These are phyloP conservation scores for Epicauta chinensis DNA, from an alignment of 1,140 invertebrate genomes.

Conservation along the genomic window DNA sequence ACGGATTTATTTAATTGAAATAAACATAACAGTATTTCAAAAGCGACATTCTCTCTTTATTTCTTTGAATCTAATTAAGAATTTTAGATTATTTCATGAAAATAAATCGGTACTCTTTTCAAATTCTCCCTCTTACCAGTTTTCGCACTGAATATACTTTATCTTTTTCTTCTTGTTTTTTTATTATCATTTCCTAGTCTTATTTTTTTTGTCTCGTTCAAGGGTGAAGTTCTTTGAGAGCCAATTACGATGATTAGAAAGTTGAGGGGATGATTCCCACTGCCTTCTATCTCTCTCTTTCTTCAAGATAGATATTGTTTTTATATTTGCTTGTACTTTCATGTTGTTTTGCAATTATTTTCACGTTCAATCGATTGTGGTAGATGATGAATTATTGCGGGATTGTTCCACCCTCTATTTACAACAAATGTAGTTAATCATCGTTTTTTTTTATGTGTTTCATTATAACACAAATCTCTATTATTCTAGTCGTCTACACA, in stretches of 20 bases:
- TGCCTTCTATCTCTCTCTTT: no score
- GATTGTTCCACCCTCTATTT: no score
- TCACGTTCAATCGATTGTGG: no score
- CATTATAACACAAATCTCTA: no score
- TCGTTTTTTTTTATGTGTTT: no score
- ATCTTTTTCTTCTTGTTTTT: neutral
- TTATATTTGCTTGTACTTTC: no score
- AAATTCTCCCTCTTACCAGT: no score
- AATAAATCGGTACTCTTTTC: constrained; percentile 23
- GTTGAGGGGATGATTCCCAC: neutral
- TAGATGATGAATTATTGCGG: no score
- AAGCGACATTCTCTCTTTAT: constrained; percentile 1
- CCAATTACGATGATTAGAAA: constrained; percentile 22
- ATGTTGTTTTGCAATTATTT: no score
- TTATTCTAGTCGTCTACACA: no score
- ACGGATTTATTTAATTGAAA: constrained; percentile 29
- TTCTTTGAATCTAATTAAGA: constrained; percentile 25
- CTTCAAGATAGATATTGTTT: no score
- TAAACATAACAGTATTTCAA: constrained; percentile 29
- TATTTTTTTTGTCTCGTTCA: constrained; percentile 9
- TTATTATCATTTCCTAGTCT: constrained; percentile 2
- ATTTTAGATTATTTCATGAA: constrained; percentile 24
- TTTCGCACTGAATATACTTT: constrained; percentile 15
- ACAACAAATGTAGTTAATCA: no score
- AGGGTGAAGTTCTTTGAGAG: constrained; percentile 18